Base-by-base conservation (phyloP, 1,140 invertebrate genomes). In the Calycopis cecrops region DNA sequence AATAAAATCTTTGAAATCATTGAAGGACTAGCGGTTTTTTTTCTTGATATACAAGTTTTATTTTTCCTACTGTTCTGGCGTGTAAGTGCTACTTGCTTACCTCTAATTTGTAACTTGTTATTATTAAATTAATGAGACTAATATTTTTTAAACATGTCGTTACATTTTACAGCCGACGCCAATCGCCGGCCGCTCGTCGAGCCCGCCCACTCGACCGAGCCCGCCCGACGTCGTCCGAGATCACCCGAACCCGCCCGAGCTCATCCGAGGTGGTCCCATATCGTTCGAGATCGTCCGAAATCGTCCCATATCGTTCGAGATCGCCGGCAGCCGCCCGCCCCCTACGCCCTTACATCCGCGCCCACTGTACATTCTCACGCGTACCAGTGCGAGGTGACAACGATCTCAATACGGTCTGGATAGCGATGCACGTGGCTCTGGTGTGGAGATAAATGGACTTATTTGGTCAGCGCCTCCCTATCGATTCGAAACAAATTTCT, bases 301-400 rank as follows among this genome's bases (percentile, higher is more conserved):
- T 48, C 48, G 34, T 16, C 53, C 18, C 38, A 35, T 57, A 18
- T 48, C 51, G 14, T 37, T n/a, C 51, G 51, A 50, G 18, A 52
- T 48, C 53, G 40, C 40, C 21, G 35, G 44, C 50, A 48, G 48
- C 48, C 55, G 60, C 44, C 37, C 53, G 48, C 50, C 58, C n/a
- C 28, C 6, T 37, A 11, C 17, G 9, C 38, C 40, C 40, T 16
- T 28, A 28, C 21, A 28, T 28, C 14, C 40, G 40, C 16, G 40
- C 14, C 14, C 40, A 44, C 40, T 14, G 14, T 12, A 44, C 40
- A 4, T 44, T 44, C 40, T 9, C 40, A 2, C 40, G 40, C 8
- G 17, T 44, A 44, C 40, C 40, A 9, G 40, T 44, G 21, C 21
- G 6, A 28, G 21, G 21, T 17, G 16, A 44, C 14, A 16, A 16